Evolutionary conservation across 2,113 vertebrate genomes (phyloP), one percentile per base, ranked within the genome.

Genomic region (Atrichornis clamosus): DNA sequence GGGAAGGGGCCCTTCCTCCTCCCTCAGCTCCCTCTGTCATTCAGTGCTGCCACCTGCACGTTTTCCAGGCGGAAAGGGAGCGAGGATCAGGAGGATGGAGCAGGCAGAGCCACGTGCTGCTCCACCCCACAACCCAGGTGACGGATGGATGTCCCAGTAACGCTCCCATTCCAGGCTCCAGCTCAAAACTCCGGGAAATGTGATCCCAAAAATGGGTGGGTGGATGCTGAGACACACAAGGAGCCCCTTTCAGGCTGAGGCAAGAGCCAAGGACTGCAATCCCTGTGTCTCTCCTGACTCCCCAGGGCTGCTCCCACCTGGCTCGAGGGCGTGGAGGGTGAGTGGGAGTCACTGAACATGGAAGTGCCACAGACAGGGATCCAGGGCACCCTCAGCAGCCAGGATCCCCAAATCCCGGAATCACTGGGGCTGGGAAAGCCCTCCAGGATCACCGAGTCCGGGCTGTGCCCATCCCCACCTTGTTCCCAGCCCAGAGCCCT

Each of bases 141-240:
- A 41, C 2, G n/a, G 35, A 41, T 2, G n/a, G 35, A 47, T 5
- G 50, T 12, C 5, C 56, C 55, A 9, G 0, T 0, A 42, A 16
- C 0, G 50, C 52, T 30, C 15, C 63, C 8, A 2, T 1, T 0
- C 15, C 75, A 10, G 37, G 46, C 41, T 11, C n/a, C 68, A 26
- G 30, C 15, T 6, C 80, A 19, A 13, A 30, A 15, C 17, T 12
- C 42, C 6, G 7, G 1, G 55, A 22, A 59, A 50, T 5, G 3
- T 0, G 6, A 15, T 0, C 22, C 64, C 14, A 0, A 0, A 0
- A 3, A 5, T 0, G 41, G 74, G 2, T 7, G 63, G 72, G 83
- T 3, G 30, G 3, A 1, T 2, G 64, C 64, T 13, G 64, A 7
- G 33, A 17, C 42, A 9, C n/a, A 21, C 1, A 2, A 3, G 3